Evolutionary conservation across 2,888 invertebrate species (phyloP), one percentile per base, ranked within the genome.

Genomic region (Drosophila aldrichi): DNA sequence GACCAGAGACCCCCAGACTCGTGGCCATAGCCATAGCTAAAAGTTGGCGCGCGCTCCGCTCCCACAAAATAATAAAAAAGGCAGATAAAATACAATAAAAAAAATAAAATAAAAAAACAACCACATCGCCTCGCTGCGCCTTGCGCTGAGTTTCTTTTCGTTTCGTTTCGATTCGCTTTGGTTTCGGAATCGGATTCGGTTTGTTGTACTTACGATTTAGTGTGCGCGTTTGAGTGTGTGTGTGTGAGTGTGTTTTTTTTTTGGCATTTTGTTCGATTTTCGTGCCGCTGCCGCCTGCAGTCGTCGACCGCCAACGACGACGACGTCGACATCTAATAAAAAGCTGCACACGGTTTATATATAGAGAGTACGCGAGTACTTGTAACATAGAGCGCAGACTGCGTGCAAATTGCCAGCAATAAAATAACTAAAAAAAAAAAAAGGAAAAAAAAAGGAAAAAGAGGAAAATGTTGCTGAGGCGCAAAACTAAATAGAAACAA

Each of bases 231-330:
- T 14, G 12, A 5, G 38, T 52, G n/a, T n/a, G 22, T 7, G 20
- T 25, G 4, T 40, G 22, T 54, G 38, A 12, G 22, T 25, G 34
- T 52, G 34, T 52, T 12, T 22, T 40, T 77, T 87, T 84, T 85
- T 85, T 79, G 80, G 86, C 83, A 88, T 85, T 85, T 88, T 86
- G 86, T 88, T 85, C 84, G 84, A 85, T 85, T 88, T 84, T 83
- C 82, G 57, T 68, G 83, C 61, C 73, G 62, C 38, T 65, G 59
- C 69, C 48, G 73, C 73, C 63, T 74, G 78, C 78, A 78, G 78
- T 78, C 78, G 78, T 71, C 78, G 78, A 78, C 78, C 77, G 77
- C 77, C 77, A 75, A 75, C 70, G 70, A 74, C 82, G 80, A 69
- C 84, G 76, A 60, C 78, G 83, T 69, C 84, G 68, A 76, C 83